Evolutionary conservation across 1,140 invertebrate genomes (phyloP), one percentile per base, ranked within the genome.

Genomic region (Diprion similis): DNA sequence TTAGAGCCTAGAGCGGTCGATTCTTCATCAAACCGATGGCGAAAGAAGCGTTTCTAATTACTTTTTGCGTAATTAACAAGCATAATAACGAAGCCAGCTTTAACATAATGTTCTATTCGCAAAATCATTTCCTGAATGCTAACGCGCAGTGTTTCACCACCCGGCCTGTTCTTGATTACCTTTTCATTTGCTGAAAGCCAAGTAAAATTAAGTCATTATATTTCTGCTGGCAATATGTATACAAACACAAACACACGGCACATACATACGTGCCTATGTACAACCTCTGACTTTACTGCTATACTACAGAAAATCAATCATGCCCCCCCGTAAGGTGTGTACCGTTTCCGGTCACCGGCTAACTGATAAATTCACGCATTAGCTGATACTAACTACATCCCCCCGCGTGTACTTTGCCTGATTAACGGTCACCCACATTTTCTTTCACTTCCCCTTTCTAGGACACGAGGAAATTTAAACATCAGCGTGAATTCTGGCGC

Each of bases 361-460:
- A 13, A 59, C 51, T 59, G 51, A 59, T 59, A 59, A 59, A 59
- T 59, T 59, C 51, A 59, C 51, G 51, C 51, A 59, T 59, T 59
- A 59, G 51, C 51, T 17, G 51, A 15, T 59, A 59, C 51, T 59
- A 59, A 59, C 51, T 37, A 37, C 6, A 37, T 37, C 1, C 6
- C 24, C 51, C n/a, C 11, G 51, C 8, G 51, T 59, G 9, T 59
- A 15, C 11, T 59, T 17, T 59, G 11, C 51, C 11, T 59, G n/a
- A 59, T 59, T 59, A 59, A 59, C 51, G 51, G 51, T 59, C 51
- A 59, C 51, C n/a, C 51, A 17, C 51, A 17, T 17, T 17, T 6
- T 37, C 24, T 4, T 37, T 37, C 24, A 37, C 6, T 37, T 37
- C 24, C 24, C 24, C 24, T 1, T 37, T 37, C 24, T 6, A 37